These are phyloP conservation scores for Cabera pusaria DNA, from an alignment of 2,888 invertebrate species.

Conservation along the genomic window DNA sequence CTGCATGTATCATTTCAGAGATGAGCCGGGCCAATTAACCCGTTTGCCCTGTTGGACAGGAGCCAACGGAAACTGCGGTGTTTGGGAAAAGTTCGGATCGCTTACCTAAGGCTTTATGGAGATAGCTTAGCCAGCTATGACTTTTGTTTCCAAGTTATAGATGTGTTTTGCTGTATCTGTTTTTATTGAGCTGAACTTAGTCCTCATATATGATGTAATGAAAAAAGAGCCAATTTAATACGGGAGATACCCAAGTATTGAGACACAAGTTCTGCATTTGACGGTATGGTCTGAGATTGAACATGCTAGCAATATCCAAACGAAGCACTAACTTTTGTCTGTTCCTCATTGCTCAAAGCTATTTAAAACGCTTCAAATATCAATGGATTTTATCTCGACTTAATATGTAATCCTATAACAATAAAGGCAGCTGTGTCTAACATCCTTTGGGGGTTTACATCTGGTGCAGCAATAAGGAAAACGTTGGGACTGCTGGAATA, in stretches of 20 bases:
- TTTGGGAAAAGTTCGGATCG: conserved; percentile 14
- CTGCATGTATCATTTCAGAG: conserved; percentile 4
- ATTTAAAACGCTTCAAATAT: too few species aligned
- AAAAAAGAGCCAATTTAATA: too few species aligned
- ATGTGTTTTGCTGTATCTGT: conserved; percentile 7
- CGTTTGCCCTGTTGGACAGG: conserved; percentile 12
- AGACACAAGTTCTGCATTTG: too few species aligned
- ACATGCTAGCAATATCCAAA: too few species aligned
- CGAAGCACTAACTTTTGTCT: too few species aligned
- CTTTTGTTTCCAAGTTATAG: conserved; percentile 5
- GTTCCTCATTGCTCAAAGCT: too few species aligned
- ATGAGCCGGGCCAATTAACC: conserved; percentile 18
- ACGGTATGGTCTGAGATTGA: too few species aligned
- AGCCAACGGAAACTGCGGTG: conserved; percentile 19
- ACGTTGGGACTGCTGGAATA: conserved; percentile 2
- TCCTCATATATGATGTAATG: too few species aligned
- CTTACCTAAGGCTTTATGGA: conserved; percentile 21
- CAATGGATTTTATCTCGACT: not conserved
- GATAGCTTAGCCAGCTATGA: conserved; percentile 8
- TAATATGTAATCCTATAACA: not conserved
- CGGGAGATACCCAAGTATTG: too few species aligned
- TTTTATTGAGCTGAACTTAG: too few species aligned
- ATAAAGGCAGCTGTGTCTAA: conserved; percentile 3
- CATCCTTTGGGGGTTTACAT: conserved; percentile 7
- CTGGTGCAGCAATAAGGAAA: conserved; percentile 14